Conservation (phyloP, 2,888 invertebrate species). For the Mythimna impura region DNA sequence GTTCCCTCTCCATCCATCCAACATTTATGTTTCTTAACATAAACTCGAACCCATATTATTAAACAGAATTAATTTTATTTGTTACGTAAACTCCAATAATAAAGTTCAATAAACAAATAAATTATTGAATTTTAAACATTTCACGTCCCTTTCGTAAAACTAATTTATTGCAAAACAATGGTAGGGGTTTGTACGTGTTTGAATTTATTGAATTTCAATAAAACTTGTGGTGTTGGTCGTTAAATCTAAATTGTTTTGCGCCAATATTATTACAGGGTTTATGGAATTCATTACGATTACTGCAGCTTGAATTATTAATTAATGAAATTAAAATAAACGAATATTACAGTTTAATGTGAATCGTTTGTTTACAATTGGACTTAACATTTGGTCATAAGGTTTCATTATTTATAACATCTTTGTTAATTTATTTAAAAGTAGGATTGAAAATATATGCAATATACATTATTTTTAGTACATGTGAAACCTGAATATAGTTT, state of each 20-base stretch:
- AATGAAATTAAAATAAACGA: slow-evolving; percentile 7
- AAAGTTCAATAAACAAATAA: not conserved
- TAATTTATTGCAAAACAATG: slow-evolving; percentile 17
- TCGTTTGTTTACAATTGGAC: too few relatives aligned
- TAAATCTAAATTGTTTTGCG: slow-evolving; percentile 41
- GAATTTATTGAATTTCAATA: slow-evolving; percentile 55
- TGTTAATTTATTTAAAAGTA: too few relatives aligned
- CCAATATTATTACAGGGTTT: slow-evolving; percentile 26
- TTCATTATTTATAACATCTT: too few relatives aligned
- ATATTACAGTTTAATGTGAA: not conserved
- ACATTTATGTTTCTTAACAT: too few relatives aligned
- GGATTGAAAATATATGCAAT: too few relatives aligned
- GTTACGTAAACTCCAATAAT: not conserved
- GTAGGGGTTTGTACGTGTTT: slow-evolving; percentile 22
- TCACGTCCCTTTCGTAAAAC: not conserved
- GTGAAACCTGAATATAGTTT: too few relatives aligned
- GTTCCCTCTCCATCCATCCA: too few relatives aligned
- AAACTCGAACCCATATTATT: not conserved
- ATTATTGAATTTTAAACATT: not conserved
- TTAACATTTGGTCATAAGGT: too few relatives aligned
- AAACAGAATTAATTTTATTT: not conserved
- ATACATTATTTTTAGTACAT: too few relatives aligned
- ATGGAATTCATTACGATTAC: slow-evolving; percentile 35
- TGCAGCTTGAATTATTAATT: slow-evolving; percentile 18
- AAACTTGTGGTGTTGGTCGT: slow-evolving; percentile 44